These are phyloP conservation scores for Sebastes miniatus DNA, from an alignment of 2,797 vertebrate genomes.

Conservation along the genomic window DNA sequence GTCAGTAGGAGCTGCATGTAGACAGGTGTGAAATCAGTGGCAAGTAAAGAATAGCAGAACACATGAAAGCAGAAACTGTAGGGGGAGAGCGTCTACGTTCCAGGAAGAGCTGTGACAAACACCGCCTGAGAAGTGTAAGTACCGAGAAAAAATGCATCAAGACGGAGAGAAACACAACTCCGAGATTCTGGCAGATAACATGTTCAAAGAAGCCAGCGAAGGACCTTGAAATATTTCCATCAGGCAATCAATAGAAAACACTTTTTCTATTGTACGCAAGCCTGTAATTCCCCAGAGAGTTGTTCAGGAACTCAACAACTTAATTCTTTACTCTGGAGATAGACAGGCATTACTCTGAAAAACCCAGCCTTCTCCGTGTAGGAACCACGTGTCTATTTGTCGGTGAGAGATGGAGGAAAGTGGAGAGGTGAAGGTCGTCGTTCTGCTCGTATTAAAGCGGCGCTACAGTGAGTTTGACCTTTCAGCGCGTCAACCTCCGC, in stretches of 20 bases:
- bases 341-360: neutral
- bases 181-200: neutral
- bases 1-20: neutral
- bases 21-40: constrained; percentile 27
- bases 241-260: constrained; percentile 11
- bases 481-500: constrained; percentile 45
- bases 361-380: neutral
- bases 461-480: constrained; percentile 46
- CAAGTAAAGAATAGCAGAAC: constrained; percentile 28
- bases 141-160: neutral
- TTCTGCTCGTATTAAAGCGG: constrained; percentile 33
- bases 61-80: constrained; percentile 15
- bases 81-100: constrained; percentile 18
- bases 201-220: neutral
- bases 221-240: constrained; percentile 14
- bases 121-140: neutral
- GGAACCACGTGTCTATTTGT: neutral
- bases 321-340: neutral
- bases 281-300: neutral
- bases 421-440: constrained; percentile 30
- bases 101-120: constrained; percentile 19
- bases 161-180: neutral
- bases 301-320: constrained; percentile 3
- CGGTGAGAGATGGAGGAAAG: constrained; percentile 5
- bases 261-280: neutral